Evolutionary conservation across 2,888 invertebrate species (phyloP).

Genomic region (Tanytarsus gracilentus): DNA sequence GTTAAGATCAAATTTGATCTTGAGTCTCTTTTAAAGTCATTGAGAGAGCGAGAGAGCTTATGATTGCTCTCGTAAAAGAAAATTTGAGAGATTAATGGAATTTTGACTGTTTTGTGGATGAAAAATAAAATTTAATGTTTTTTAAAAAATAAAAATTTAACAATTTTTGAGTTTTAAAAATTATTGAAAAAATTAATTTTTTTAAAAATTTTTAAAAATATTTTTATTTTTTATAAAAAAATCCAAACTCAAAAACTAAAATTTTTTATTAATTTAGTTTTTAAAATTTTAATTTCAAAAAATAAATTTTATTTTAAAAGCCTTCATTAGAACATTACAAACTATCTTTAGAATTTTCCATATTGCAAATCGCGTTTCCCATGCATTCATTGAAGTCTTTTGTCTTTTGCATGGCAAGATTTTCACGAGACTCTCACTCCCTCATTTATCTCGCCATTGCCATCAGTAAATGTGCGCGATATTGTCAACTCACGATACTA

Average conservation of each 20-base stretch:
- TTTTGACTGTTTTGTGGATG: neutral
- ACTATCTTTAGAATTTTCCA: neutral
- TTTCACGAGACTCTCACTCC: neutral
- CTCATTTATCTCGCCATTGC: neutral
- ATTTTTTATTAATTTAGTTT: too few relatives aligned
- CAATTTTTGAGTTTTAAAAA: neutral
- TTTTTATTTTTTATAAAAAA: too few relatives aligned
- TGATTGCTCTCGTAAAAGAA: neutral
- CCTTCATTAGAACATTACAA: too few relatives aligned
- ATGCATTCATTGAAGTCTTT: constrained; percentile 19
- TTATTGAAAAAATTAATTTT: too few relatives aligned
- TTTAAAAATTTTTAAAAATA: too few relatives aligned
- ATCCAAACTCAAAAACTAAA: too few relatives aligned
- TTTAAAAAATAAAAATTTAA: neutral
- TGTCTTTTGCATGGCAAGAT: neutral
- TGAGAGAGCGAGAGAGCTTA: neutral
- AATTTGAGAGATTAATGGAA: neutral
- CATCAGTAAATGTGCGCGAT: neutral
- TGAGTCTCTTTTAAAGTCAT: neutral
- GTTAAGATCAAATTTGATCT: constrained; percentile 10
- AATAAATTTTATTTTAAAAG: too few relatives aligned
- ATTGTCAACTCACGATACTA: constrained; percentile 4
- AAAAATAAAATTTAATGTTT: too few relatives aligned
- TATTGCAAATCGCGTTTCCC: neutral
- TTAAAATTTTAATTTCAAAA: too few relatives aligned